These are phyloP conservation scores for Eriosoma lanigerum DNA, from an alignment of 1,140 invertebrate species.

Conservation along the genomic window DNA sequence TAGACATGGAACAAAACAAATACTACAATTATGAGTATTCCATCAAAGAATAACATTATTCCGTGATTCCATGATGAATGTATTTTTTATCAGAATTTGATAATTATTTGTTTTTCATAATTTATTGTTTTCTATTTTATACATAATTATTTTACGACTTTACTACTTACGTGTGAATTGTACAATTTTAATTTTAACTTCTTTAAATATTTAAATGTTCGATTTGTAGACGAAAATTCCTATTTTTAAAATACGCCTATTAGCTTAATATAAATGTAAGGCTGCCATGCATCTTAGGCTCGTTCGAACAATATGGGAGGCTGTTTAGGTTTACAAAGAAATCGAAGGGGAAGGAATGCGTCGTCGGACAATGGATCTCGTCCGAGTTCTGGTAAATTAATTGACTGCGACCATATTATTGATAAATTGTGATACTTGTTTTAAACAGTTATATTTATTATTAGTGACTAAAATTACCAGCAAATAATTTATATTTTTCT, in stretches of 20 bases:
- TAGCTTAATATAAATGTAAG: slow-evolving; percentile 47
- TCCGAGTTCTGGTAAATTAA: slow-evolving; percentile 70
- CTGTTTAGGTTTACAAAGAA: slow-evolving; percentile 78
- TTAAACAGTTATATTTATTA: too few species aligned
- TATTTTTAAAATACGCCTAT: not conserved
- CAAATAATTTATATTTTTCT: too few species aligned
- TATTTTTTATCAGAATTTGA: slow-evolving; percentile 43
- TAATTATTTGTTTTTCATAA: slow-evolving; percentile 48
- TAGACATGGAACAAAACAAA: not conserved
- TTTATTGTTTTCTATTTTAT: slow-evolving; percentile 32
- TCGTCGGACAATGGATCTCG: slow-evolving; percentile 75
- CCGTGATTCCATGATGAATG: slow-evolving; percentile 36
- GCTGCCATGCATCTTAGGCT: slow-evolving; percentile 62
- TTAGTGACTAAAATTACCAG: too few species aligned
- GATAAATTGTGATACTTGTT: too few species aligned
- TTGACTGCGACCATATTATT: not conserved
- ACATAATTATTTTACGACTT: not conserved
- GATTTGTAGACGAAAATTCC: not conserved
- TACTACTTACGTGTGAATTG: not conserved
- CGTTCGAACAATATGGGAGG: slow-evolving; percentile 71
- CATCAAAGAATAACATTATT: not conserved
- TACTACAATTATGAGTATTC: too few species aligned
- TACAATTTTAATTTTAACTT: too few species aligned
- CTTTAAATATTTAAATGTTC: too few species aligned
- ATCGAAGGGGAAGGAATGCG: slow-evolving; percentile 74